Conservation (phyloP, 1,140 invertebrate genomes). For the Caerostris extrusa region DNA sequence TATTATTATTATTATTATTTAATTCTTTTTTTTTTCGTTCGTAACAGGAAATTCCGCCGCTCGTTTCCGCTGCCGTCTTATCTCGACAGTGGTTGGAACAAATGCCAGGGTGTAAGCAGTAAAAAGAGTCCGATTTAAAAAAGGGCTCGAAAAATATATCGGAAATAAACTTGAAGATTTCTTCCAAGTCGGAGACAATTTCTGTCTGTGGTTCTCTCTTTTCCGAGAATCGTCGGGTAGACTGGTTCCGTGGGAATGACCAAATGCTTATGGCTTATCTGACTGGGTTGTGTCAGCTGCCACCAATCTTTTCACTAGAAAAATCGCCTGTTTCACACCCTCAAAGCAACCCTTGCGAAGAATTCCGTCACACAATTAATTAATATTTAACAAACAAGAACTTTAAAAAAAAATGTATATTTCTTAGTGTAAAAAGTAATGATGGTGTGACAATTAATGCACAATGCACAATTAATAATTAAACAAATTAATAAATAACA, state of each 20-base stretch:
- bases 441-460: too few relatives aligned
- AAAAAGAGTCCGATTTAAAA: neutral
- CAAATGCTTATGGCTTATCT: neutral
- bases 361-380: neutral
- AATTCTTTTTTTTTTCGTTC: neutral
- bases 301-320: neutral
- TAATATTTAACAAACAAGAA: neutral
- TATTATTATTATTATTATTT: neutral
- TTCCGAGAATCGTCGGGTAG: neutral
- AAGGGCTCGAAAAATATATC: neutral
- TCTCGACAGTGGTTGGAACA: neutral
- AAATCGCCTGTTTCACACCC: neutral
- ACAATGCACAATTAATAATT: too few relatives aligned
- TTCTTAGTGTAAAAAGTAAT: too few relatives aligned
- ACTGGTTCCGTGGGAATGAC: neutral
- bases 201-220: neutral
- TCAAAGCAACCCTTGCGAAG: neutral
- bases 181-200: constrained; percentile 10
- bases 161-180: constrained; percentile 10
- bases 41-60: constrained; percentile 34
- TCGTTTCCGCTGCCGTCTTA: neutral
- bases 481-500: too few relatives aligned
- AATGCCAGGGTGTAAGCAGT: neutral
- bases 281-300: too few relatives aligned
- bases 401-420: too few relatives aligned